Conservation (phyloP, 2,888 invertebrate species). For the Hydropsyche betteni region DNA sequence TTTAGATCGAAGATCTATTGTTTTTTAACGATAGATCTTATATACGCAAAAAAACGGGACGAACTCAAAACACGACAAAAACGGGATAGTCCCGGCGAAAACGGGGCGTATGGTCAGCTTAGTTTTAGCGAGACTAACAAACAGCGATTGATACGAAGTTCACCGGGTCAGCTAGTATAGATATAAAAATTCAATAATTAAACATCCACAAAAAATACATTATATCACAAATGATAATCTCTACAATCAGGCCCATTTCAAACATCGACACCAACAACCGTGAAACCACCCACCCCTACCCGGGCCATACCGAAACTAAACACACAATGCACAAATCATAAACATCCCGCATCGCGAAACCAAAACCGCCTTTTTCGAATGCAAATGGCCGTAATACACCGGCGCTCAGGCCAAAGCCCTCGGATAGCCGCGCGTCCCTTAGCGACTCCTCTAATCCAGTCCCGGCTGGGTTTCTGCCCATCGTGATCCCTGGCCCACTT, state of each 20-base stretch:
- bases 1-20: too few relatives aligned
- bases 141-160: too few relatives aligned
- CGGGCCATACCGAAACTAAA: background rate
- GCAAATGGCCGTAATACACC: background rate
- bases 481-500: too few relatives aligned
- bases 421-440: background rate
- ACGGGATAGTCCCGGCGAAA: too few relatives aligned
- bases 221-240: background rate
- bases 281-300: background rate
- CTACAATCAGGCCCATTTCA: background rate
- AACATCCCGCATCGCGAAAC: background rate
- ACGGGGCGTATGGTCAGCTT: too few relatives aligned
- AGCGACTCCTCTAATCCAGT: background rate
- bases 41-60: too few relatives aligned
- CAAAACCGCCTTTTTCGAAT: slow-evolving; percentile 7
- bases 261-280: background rate
- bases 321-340: background rate
- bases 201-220: too few relatives aligned
- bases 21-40: too few relatives aligned
- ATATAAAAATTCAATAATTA: too few relatives aligned
- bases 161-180: too few relatives aligned
- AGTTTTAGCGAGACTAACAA: too few relatives aligned
- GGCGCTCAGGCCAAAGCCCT: background rate
- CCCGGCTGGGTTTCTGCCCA: background rate
- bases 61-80: too few relatives aligned